Evolutionary conservation across 2,888 invertebrate genomes (phyloP).

Genomic region (Acleris emargana): DNA sequence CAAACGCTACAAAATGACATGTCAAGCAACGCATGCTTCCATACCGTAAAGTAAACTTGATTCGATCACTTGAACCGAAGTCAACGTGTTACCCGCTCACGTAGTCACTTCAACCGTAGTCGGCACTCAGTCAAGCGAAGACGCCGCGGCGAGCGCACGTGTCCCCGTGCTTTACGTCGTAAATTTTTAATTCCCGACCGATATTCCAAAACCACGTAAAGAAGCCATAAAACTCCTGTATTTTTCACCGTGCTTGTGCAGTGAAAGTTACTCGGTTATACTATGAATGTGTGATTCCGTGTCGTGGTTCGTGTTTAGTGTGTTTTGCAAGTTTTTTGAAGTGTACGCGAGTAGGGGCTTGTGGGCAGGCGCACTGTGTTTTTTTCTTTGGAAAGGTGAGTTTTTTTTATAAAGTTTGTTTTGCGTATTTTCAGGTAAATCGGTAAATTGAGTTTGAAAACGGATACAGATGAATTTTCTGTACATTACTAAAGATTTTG

Average conservation of each 20-base stretch:
- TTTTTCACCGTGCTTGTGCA: slow-evolving; percentile 11
- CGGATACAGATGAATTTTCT: too few species aligned
- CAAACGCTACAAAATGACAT: neutral
- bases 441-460: too few species aligned
- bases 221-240: slow-evolving; percentile 46
- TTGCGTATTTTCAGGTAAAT: neutral
- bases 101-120: neutral
- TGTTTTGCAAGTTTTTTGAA: slow-evolving; percentile 65
- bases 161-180: slow-evolving; percentile 48
- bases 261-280: slow-evolving; percentile 9
- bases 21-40: slow-evolving; percentile 11
- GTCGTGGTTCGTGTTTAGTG: slow-evolving; percentile 48
- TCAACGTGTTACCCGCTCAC: neutral
- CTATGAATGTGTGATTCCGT: slow-evolving; percentile 21
- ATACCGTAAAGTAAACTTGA: neutral
- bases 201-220: slow-evolving; percentile 44
- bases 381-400: slow-evolving; percentile 67
- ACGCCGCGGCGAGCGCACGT: slow-evolving; percentile 42
- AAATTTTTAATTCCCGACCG: slow-evolving; percentile 71
- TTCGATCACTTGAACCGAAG: slow-evolving; percentile 2
- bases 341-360: slow-evolving; percentile 62
- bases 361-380: slow-evolving; percentile 67
- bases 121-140: slow-evolving; percentile 42
- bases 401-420: slow-evolving; percentile 32
- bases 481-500: too few species aligned